Evolutionary conservation across 2,113 vertebrate species (phyloP).

Genomic region (Vicugna pacos): DNA sequence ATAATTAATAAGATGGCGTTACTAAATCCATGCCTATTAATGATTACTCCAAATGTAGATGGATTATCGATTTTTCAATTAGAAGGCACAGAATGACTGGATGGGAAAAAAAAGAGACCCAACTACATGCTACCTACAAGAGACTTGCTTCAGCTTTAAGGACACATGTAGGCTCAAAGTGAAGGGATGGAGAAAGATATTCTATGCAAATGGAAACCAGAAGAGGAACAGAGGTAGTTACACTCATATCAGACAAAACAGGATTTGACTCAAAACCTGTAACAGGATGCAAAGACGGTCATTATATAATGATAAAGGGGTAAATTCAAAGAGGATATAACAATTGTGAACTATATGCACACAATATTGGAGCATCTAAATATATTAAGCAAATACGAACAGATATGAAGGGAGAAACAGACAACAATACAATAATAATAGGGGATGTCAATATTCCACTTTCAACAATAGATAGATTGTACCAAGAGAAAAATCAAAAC

Average conservation of each 20-base stretch:
- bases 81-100: background rate
- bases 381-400: background rate
- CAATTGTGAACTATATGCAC: background rate
- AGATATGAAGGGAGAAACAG: background rate
- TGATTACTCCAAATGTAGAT: conserved; percentile 25
- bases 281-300: background rate
- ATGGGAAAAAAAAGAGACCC: background rate
- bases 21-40: background rate
- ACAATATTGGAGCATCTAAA: background rate
- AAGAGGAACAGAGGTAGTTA: background rate
- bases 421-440: background rate
- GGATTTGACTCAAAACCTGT: background rate
- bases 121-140: background rate
- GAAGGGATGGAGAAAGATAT: background rate
- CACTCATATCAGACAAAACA: background rate
- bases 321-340: conserved; percentile 1
- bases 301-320: background rate
- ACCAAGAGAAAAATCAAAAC: background rate
- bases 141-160: background rate
- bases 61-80: background rate
- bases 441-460: background rate
- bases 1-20: background rate
- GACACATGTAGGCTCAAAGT: background rate
- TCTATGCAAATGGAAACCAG: background rate
- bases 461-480: background rate